A percentile compares a stretch with the other conserved stretches of the same genome.
These are phyloP conservation scores for Microcebus lehilahytsara DNA, from an alignment of 2,113 vertebrate genomes.

Conservation along the genomic window DNA sequence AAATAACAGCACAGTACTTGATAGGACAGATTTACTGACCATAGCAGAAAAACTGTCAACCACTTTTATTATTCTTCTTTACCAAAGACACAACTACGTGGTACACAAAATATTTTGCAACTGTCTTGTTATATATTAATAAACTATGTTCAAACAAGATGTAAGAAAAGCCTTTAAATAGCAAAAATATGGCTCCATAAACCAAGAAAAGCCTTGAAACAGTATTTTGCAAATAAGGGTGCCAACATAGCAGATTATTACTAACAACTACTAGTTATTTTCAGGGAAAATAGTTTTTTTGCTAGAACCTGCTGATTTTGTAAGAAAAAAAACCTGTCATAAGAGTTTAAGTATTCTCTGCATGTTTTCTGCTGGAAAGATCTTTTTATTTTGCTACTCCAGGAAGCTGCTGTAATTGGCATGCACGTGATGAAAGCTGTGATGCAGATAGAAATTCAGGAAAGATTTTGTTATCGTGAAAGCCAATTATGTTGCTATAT, in stretches of 20 bases:
- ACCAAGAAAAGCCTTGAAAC: not conserved
- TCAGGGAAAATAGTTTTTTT: not conserved
- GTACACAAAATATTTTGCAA: not conserved
- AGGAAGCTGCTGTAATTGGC: conserved; percentile 4
- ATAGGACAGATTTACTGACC: not conserved
- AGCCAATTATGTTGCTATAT: conserved; percentile 15
- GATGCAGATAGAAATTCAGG: conserved; percentile 25
- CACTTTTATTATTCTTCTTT: not conserved
- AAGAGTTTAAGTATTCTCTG: conserved; percentile 25
- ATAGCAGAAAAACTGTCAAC: not conserved
- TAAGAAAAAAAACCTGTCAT: not conserved
- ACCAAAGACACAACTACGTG: not conserved
- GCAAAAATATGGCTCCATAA: not conserved
- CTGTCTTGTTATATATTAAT: not conserved
- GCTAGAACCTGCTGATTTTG: not conserved
- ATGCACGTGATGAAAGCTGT: not conserved
- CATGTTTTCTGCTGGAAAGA: not conserved
- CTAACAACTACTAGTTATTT: not conserved
- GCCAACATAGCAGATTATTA: not conserved
- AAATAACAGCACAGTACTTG: not conserved
- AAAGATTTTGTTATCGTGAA: conserved; percentile 42
- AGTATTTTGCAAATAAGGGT: not conserved
- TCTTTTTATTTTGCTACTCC: not conserved
- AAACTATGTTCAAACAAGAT: not conserved
- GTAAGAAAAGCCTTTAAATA: not conserved